These are phyloP conservation scores for Tympanoctomys barrerae DNA, from an alignment of 2,797 vertebrate species.

Conservation along the genomic window DNA sequence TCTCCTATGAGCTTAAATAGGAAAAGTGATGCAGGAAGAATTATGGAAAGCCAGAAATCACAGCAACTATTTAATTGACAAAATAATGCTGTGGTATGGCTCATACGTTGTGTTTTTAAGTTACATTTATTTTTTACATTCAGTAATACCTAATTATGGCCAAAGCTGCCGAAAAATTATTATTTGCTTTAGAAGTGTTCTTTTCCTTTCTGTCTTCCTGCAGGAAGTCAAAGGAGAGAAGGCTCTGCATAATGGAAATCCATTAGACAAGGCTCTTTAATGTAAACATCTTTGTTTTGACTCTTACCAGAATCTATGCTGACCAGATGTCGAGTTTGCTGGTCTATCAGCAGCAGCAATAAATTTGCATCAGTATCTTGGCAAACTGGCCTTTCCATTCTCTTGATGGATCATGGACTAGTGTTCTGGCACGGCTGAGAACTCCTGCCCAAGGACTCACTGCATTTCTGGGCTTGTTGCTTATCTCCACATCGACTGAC, in stretches of 20 bases:
- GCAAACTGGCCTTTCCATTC: conserved; percentile 45
- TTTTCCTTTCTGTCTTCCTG: background rate
- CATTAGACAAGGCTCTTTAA: background rate
- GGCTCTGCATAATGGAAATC: background rate
- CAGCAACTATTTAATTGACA: background rate
- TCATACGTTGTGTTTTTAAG: background rate
- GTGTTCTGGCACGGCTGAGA: background rate
- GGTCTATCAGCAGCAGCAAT: conserved; percentile 52
- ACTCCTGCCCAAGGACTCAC: conserved; percentile 3
- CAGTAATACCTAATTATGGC: background rate
- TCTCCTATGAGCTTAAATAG: background rate
- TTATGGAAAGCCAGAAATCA: background rate
- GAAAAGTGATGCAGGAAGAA: background rate
- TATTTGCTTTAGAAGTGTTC: background rate
- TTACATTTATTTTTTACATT: background rate
- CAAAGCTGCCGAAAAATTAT: background rate
- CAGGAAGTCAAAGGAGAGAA: background rate
- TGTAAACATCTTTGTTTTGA: conserved; percentile 64
- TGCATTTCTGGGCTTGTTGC: background rate
- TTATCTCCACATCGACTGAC: background rate
- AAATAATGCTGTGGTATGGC: background rate
- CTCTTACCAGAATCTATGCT: conserved; percentile 48
- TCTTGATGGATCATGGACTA: background rate
- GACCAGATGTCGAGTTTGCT: conserved; percentile 36
- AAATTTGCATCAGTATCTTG: conserved; percentile 48